These are phyloP conservation scores for Limnothrissa miodon DNA, from an alignment of 2,113 vertebrate species.

Conservation along the genomic window DNA sequence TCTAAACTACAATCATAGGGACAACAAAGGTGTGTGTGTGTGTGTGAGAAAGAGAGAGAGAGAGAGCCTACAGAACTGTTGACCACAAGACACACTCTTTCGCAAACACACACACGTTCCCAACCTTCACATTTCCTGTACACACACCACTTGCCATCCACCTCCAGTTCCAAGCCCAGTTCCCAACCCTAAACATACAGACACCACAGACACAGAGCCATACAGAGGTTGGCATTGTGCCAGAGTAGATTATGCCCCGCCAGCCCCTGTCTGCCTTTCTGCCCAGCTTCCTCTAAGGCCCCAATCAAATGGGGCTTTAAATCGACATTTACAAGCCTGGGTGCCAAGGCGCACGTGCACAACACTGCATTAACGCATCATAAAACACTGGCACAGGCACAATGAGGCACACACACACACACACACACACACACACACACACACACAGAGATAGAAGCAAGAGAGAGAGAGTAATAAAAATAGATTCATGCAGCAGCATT, in stretches of 20 bases:
- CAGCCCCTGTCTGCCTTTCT: too few species aligned
- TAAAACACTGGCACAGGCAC: neutral
- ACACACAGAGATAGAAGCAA: neutral
- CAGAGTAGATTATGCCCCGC: neutral
- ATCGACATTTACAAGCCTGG: constrained; percentile 5
- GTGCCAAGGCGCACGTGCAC: neutral
- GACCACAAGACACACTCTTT: neutral
- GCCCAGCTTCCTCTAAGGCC: neutral
- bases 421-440: neutral
- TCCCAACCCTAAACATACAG: neutral
- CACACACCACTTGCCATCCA: neutral
- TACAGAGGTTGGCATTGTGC: neutral
- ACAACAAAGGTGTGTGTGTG: neutral
- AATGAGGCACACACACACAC: neutral
- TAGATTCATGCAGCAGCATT: neutral
- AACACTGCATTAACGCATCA: neutral
- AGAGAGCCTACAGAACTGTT: neutral
- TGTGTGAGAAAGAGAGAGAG: neutral
- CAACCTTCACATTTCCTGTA: neutral
- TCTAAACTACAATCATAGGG: neutral
- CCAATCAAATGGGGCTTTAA: neutral
- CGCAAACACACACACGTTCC: neutral
- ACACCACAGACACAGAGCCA: neutral
- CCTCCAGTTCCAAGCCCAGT: neutral
- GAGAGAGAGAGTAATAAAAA: neutral